These are phyloP conservation scores for Bruchidius siliquastri DNA, from an alignment of 2,888 invertebrate genomes.

Conservation along the genomic window DNA sequence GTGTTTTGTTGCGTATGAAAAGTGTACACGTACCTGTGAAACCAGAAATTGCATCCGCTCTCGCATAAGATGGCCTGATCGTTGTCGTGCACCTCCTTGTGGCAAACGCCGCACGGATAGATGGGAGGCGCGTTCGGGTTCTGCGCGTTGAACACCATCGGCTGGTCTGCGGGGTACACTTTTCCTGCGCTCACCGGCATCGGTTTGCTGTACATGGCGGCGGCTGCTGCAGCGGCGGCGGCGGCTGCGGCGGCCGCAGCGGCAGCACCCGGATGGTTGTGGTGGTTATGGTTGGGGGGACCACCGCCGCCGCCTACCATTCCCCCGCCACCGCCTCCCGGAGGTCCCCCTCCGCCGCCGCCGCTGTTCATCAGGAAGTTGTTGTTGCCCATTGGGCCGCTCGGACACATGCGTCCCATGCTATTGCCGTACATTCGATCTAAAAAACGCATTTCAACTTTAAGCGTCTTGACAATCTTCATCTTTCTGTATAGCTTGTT, in stretches of 20 bases:
- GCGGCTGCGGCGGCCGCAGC: slow-evolving; percentile 26
- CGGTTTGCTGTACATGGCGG: slow-evolving; percentile 71
- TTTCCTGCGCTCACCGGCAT: slow-evolving; percentile 90
- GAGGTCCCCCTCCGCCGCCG: slow-evolving; percentile 27
- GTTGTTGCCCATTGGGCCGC: slow-evolving; percentile 7
- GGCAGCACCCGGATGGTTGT: background rate
- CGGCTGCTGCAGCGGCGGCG: slow-evolving; percentile 39
- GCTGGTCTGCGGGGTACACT: slow-evolving; percentile 92
- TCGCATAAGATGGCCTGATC: slow-evolving; percentile 97
- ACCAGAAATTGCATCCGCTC: slow-evolving; percentile 98
- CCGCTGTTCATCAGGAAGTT: background rate
- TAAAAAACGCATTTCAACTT: background rate
- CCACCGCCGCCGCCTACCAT: slow-evolving; percentile 21
- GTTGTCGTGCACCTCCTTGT: slow-evolving; percentile 97
- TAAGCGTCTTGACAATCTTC: too few species aligned
- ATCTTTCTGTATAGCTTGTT: too few species aligned
- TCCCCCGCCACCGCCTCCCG: too few species aligned
- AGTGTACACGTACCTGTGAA: slow-evolving; percentile 94
- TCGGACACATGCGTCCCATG: background rate
- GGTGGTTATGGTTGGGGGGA: slow-evolving; percentile 7
- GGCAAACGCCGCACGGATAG: slow-evolving; percentile 95
- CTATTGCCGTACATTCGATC: slow-evolving; percentile 8
- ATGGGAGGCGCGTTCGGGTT: slow-evolving; percentile 98
- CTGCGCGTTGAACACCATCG: slow-evolving; percentile 97
- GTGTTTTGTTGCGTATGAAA: too few species aligned